phyloP scores from a whole-genome alignment of 2,113 vertebrate genomes.

The Peromyscus californicus region DNA sequence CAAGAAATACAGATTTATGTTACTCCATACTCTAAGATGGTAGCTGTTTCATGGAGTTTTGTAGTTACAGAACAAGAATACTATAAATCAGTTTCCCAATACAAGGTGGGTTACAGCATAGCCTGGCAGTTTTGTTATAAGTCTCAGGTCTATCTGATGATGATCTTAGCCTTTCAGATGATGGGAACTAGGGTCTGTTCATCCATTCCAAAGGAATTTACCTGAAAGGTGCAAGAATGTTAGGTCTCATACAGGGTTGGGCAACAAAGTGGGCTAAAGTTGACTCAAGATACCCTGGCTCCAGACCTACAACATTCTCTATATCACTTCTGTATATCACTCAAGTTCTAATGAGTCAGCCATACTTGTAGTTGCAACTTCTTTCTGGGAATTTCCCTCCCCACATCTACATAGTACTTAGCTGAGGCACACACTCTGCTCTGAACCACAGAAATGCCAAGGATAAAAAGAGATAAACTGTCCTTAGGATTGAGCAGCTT shows the following conservation, averaged over 20 bases:
- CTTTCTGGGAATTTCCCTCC: not conserved
- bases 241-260: not conserved
- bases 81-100: not conserved
- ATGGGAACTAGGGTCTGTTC: not conserved
- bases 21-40: not conserved
- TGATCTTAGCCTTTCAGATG: not conserved
- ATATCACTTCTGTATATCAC: not conserved
- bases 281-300: not conserved
- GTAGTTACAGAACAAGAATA: not conserved
- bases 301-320: no score
- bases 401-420: not conserved
- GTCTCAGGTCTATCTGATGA: not conserved
- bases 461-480: not conserved
- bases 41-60: not conserved
- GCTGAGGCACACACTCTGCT: not conserved
- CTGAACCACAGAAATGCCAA: not conserved
- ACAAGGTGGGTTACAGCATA: not conserved
- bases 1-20: not conserved
- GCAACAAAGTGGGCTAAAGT: not conserved
- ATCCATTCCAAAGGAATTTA: not conserved
- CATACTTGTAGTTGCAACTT: not conserved
- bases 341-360: not conserved
- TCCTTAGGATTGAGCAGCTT: not conserved
- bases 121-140: not conserved
- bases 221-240: not conserved